Evolutionary conservation across 1,140 invertebrate genomes (phyloP), one percentile per base, ranked within the genome.

Genomic region (Orussus abietinus): DNA sequence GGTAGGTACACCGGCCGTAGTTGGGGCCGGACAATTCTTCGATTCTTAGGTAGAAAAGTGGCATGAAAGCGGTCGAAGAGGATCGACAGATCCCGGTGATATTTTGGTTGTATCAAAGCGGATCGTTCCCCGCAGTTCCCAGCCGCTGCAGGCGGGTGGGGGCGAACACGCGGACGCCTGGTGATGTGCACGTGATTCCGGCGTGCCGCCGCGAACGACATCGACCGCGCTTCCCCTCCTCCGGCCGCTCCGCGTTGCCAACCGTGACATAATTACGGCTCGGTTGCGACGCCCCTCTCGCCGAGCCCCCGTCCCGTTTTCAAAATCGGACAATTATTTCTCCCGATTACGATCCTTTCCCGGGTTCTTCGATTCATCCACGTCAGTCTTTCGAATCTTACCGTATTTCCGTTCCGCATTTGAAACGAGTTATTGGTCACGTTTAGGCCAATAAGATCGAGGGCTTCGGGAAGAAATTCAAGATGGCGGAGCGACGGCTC

Each of bases 111-210:
- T n/a, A n/a, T n/a, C n/a, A n/a, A n/a, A n/a, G n/a, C n/a, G n/a
- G n/a, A n/a, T n/a, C n/a, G n/a, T n/a, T n/a, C n/a, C n/a, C n/a
- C n/a, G n/a, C n/a, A n/a, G n/a, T n/a, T n/a, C n/a, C n/a, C n/a
- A n/a, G n/a, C n/a, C n/a, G n/a, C n/a, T n/a, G n/a, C n/a, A n/a
- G n/a, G n/a, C n/a, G n/a, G n/a, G n/a, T 4, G 28, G 3, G 1
- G 38, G 14, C 22, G 59, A 59, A 45, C 61, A 63, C 61, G 61
- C 57, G 55, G 51, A 53, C 60, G 44, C 42, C 37, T 55, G 53
- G 47, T 62, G 61, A 59, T 63, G 59, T 63, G 48, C 61, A 63
- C 59, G 61, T 63, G 61, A 63, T 63, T 53, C 43, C 42, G 47
- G 39, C 57, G 57, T 63, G 60, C 51, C 5, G 36, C 51, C 34